Evolutionary conservation across 2,797 vertebrate species (phyloP), one percentile per base, ranked within the genome.

Genomic region (Melanotaenia boesemani): DNA sequence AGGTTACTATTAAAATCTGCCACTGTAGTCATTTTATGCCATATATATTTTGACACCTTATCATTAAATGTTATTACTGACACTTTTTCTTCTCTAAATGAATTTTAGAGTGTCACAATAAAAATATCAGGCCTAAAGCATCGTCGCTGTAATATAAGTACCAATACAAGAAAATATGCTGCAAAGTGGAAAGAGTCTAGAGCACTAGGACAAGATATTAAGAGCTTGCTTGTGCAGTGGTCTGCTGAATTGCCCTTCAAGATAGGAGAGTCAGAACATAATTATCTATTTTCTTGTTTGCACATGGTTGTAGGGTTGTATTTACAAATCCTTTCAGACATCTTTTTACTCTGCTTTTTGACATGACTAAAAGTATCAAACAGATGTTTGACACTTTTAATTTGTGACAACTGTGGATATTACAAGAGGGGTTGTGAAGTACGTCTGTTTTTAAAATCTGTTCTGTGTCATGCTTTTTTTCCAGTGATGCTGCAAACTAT

Each of bases 401-500:
- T 6, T 54, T 11, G 28, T 41, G 1, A 1, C 48, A 32, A 30
- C 44, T 68, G 11, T 76, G 34, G 61, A 13, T 0, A 15, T 44
- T n/a, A 16, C 37, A 46, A 50, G 1, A 55, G 32, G 8, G 22
- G 66, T 68, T 81, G 34, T 72, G 26, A 77, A 63, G 26, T 46
- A 12, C 48, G 22, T 6, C 15, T 5, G 5, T 39, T 59, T 46
- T 76, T 62, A 70, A 79, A 83, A 85, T 62, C 34, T 26, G 50
- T 0, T 46, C 39, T 78, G 63, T 55, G 52, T 76, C 66, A 9
- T 62, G 48, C 67, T 76, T 48, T 84, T 52, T 82, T 57, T 67
- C 16, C 36, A 99, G 97, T 88, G 55, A 92, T 97, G 88, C 90
- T 97, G 85, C 91, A 94, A 76, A 92, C 71, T 2, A 76, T 91